Evolutionary conservation across 2,113 vertebrate species (phyloP).

Genomic region (Danio rerio): DNA sequence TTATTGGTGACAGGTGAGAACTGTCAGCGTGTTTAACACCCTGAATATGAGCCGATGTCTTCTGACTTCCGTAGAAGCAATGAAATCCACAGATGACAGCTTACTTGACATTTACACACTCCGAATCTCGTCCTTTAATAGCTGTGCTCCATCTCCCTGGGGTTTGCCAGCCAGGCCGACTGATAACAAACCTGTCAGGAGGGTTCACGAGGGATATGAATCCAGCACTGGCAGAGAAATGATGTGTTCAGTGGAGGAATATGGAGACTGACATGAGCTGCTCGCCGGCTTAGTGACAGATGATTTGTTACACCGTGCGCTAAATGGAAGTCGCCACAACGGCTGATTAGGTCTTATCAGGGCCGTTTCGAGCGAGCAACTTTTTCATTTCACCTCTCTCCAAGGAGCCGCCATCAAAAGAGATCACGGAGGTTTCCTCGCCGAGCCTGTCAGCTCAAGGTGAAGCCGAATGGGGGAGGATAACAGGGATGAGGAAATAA

Average conservation of each 20-base stretch:
- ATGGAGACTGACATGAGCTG: conserved; percentile 55
- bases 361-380: conserved; percentile 50
- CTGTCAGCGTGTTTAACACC: conserved; percentile 49
- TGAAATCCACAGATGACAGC: conserved; percentile 54
- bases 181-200: conserved; percentile 63
- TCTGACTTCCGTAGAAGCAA: conserved; percentile 53
- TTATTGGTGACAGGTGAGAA: conserved; percentile 57
- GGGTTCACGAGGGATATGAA: conserved; percentile 52
- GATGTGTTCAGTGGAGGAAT: conserved; percentile 54
- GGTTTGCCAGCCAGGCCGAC: conserved; percentile 56
- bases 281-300: conserved; percentile 54
- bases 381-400: conserved; percentile 57
- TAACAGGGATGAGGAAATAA: conserved; percentile 50
- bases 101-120: conserved; percentile 63
- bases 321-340: conserved; percentile 59
- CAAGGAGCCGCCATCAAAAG: conserved; percentile 55
- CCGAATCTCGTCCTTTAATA: conserved; percentile 57
- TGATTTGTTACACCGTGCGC: conserved; percentile 53
- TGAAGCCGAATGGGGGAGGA: conserved; percentile 52
- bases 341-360: conserved; percentile 60
- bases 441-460: conserved; percentile 51
- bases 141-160: conserved; percentile 57
- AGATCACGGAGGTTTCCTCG: conserved; percentile 52
- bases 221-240: conserved; percentile 53
- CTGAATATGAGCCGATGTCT: conserved; percentile 57